These are phyloP conservation scores for Oreortyx pictus DNA, from an alignment of 2,797 vertebrate species.

Conservation along the genomic window DNA sequence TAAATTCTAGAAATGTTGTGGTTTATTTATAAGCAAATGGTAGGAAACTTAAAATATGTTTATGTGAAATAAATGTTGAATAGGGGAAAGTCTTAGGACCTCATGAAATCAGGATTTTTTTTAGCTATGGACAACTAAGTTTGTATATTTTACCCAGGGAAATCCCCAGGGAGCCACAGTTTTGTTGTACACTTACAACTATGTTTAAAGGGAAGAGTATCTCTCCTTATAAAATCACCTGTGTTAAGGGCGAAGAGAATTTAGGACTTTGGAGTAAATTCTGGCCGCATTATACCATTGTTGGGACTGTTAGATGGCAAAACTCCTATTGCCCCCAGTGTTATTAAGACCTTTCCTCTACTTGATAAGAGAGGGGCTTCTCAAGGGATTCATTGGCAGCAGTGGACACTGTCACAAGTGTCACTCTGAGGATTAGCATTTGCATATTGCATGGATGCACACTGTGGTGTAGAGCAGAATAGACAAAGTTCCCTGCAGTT, in stretches of 20 bases:
- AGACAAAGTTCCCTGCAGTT: not conserved
- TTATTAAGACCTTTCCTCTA: not conserved
- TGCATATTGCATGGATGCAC: not conserved
- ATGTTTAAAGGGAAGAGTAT: not conserved
- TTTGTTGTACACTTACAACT: not conserved
- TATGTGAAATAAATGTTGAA: not conserved
- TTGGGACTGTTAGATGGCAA: not conserved
- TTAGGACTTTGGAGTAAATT: not conserved
- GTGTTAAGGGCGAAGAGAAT: not conserved
- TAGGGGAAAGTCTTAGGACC: not conserved
- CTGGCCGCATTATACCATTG: not conserved
- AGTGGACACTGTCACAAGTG: not conserved
- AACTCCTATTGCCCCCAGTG: not conserved
- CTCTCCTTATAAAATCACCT: not conserved
- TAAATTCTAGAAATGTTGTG: not conserved
- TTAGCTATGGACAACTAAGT: not conserved
- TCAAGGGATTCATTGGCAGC: not conserved
- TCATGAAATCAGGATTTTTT: not conserved
- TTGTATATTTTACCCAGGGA: not conserved
- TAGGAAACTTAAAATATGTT: slow-evolving; percentile 11
- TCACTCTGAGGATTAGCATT: not conserved
- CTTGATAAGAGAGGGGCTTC: not conserved
- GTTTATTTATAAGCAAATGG: slow-evolving; percentile 44
- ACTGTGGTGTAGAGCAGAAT: not conserved
- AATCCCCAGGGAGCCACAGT: not conserved